A percentile compares a stretch with the other conserved stretches of the same genome.
Evolutionary conservation across 2,888 invertebrate species (phyloP).

Genomic region (Ochlodes sylvanus): DNA sequence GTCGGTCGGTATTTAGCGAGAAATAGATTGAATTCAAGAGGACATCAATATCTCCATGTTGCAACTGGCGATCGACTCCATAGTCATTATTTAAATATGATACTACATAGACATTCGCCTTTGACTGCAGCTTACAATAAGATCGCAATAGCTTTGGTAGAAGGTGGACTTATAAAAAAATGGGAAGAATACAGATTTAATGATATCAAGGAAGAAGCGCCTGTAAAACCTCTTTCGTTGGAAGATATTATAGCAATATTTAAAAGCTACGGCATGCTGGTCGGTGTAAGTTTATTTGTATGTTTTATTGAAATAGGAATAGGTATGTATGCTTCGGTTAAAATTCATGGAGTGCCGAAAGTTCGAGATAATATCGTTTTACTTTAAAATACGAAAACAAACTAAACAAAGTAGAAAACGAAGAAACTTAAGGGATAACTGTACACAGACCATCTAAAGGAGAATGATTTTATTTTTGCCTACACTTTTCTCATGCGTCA

Average conservation of each 20-base stretch:
- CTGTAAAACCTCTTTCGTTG: slow-evolving; percentile 61
- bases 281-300: slow-evolving; percentile 51
- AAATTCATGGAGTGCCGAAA: slow-evolving; percentile 13
- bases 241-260: slow-evolving; percentile 66
- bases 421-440: slow-evolving; percentile 6
- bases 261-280: slow-evolving; percentile 54
- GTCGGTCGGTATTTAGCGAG: slow-evolving; percentile 65
- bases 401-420: slow-evolving; percentile 7
- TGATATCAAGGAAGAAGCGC: slow-evolving; percentile 67
- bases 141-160: slow-evolving; percentile 62
- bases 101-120: slow-evolving; percentile 66
- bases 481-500: too few species aligned
- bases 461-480: too few species aligned
- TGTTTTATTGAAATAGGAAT: slow-evolving; percentile 63
- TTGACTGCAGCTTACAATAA: slow-evolving; percentile 62
- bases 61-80: slow-evolving; percentile 69
- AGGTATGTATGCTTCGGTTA: slow-evolving; percentile 38
- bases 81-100: slow-evolving; percentile 67
- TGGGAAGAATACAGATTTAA: slow-evolving; percentile 74
- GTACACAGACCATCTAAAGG: slow-evolving; percentile 18
- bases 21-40: slow-evolving; percentile 66
- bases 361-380: background rate
- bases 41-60: slow-evolving; percentile 74
- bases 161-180: slow-evolving; percentile 73
- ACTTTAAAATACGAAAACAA: background rate